Conservation (phyloP, 2,113 vertebrate species). For the Cochlearius cochlearius region DNA sequence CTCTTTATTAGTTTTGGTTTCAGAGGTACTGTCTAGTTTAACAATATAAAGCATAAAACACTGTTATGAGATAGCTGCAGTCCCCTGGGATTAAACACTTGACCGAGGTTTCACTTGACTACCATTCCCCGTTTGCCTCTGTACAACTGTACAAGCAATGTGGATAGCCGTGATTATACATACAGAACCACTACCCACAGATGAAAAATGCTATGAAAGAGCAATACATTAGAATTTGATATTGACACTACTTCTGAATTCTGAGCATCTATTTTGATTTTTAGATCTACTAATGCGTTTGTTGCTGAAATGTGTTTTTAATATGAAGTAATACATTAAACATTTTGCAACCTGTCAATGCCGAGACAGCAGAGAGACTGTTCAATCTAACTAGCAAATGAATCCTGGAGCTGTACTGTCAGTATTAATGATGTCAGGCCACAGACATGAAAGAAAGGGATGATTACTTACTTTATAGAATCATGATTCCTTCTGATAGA, state of each 20-base stretch:
- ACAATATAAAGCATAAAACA: neutral
- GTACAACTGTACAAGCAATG: neutral
- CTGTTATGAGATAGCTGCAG: neutral
- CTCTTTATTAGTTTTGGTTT: neutral
- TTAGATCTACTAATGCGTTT: neutral
- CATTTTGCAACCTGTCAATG: conserved; percentile 4
- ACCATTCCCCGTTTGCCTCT: neutral
- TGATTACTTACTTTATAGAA: neutral
- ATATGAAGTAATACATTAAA: conserved; percentile 6
- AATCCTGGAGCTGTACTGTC: neutral
- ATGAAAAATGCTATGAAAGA: neutral
- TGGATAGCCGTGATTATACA: neutral
- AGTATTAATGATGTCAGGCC: conserved; percentile 18
- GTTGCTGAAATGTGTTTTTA: neutral
- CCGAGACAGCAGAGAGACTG: neutral
- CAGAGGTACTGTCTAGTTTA: neutral
- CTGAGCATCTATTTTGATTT: conserved; percentile 3
- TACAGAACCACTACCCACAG: neutral
- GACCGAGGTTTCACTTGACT: neutral
- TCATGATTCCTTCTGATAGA: neutral
- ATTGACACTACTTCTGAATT: neutral
- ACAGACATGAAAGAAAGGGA: neutral
- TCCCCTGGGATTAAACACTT: neutral
- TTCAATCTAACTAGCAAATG: neutral
- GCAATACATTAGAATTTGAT: neutral